These are phyloP conservation scores for Rhipidura dahli DNA, from an alignment of 2,113 vertebrate genomes.

Conservation along the genomic window DNA sequence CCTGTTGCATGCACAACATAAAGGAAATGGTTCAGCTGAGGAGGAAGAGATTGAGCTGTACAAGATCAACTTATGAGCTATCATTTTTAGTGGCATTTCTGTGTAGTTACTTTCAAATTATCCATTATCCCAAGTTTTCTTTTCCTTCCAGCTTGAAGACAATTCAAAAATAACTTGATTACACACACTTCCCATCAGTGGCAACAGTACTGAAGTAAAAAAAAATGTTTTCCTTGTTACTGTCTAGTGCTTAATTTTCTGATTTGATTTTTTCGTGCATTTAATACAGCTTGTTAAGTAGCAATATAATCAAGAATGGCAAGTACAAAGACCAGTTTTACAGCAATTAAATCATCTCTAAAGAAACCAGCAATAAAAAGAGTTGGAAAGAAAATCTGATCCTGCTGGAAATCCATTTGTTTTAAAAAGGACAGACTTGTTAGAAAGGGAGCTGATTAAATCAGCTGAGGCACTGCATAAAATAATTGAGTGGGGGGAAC, in stretches of 20 bases:
- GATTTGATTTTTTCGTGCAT: neutral
- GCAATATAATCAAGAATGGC: constrained; percentile 47
- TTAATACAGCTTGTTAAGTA: constrained; percentile 47
- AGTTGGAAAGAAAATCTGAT: neutral
- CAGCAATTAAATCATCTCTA: constrained; percentile 41
- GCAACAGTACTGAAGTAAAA: neutral
- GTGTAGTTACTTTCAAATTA: neutral
- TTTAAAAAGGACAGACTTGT: neutral
- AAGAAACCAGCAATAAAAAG: constrained; percentile 2
- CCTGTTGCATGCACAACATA: rapidly evolving
- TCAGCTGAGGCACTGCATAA: neutral
- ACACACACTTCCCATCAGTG: neutral
- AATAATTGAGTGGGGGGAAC: neutral
- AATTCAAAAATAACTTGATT: constrained; percentile 40
- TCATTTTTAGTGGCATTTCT: neutral
- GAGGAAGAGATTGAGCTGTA: neutral
- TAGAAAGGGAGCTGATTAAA: neutral
- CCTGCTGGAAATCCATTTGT: neutral
- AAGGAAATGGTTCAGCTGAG: neutral
- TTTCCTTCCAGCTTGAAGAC: neutral
- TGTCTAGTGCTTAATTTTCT: constrained; percentile 16
- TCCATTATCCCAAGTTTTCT: neutral
- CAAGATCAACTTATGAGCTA: neutral
- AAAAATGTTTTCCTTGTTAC: neutral
- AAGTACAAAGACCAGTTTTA: neutral